These are phyloP conservation scores for Drosophila buzzatii DNA, from an alignment of 2,888 invertebrate genomes.

Conservation along the genomic window DNA sequence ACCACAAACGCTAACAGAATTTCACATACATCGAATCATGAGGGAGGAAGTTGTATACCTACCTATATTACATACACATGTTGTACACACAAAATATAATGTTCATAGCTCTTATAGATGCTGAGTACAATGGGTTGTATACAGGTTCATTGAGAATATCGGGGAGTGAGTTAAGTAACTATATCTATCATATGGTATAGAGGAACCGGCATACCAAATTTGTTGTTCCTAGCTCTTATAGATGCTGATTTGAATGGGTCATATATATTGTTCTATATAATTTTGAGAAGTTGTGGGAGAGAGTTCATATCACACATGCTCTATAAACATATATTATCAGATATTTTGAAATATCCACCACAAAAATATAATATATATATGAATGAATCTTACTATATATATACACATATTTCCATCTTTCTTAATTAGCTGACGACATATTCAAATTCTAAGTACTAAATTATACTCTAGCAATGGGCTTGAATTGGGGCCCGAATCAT, in stretches of 20 bases:
- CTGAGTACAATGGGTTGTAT: not conserved
- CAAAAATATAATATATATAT: not conserved
- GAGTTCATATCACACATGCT: not conserved
- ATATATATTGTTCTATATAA: not conserved
- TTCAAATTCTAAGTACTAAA: conserved; percentile 1
- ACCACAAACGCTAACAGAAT: conserved; percentile 4
- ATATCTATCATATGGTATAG: not conserved
- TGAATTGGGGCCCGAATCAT: conserved; percentile 16
- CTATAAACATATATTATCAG: too few relatives aligned
- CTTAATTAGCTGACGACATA: not conserved
- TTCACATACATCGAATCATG: not conserved
- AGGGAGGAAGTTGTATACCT: not conserved
- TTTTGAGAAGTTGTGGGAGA: not conserved
- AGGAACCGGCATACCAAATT: not conserved
- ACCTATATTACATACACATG: not conserved
- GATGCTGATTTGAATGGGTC: not conserved
- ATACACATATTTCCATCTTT: not conserved
- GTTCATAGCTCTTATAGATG: not conserved
- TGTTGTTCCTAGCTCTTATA: not conserved
- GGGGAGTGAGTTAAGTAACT: not conserved
- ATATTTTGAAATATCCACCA: too few relatives aligned
- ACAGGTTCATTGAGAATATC: not conserved
- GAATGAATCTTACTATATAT: not conserved
- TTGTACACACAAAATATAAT: not conserved
- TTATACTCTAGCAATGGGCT: conserved; percentile 10